These are phyloP conservation scores for Lasioglossum calceatum DNA, from an alignment of 2,888 invertebrate species.

Conservation along the genomic window DNA sequence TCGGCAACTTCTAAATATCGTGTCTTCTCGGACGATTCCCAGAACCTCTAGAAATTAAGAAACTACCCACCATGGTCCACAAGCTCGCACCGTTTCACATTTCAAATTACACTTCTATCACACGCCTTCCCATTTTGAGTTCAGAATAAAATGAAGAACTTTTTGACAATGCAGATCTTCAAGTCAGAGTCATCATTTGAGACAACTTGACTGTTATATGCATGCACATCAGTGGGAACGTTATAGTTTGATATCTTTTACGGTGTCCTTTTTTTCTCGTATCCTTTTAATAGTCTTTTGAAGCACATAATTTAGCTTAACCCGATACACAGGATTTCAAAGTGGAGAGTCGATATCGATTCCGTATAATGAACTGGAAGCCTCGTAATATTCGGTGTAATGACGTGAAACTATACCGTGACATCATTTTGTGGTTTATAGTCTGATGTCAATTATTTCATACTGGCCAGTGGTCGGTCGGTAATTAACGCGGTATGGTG, in stretches of 20 bases:
- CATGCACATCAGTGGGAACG: neutral
- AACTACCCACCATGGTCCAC: neutral
- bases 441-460: conserved; percentile 3
- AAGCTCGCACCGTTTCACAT: neutral
- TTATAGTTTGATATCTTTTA: neutral
- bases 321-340: neutral
- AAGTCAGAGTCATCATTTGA: too few species aligned
- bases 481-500: neutral
- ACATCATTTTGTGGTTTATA: conserved; percentile 8
- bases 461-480: neutral
- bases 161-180: too few species aligned
- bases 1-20: conserved; percentile 26
- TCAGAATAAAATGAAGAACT: too few species aligned
- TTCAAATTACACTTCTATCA: neutral
- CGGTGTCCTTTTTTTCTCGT: neutral
- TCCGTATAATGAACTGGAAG: neutral
- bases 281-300: neutral
- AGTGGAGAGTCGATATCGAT: neutral
- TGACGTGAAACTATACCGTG: conserved; percentile 11
- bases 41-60: neutral
- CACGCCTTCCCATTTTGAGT: too few species aligned
- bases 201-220: too few species aligned
- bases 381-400: conserved; percentile 10
- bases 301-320: neutral
- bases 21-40: neutral